Conservation (phyloP, 2,113 vertebrate genomes). For the Pangasianodon hypophthalmus region DNA sequence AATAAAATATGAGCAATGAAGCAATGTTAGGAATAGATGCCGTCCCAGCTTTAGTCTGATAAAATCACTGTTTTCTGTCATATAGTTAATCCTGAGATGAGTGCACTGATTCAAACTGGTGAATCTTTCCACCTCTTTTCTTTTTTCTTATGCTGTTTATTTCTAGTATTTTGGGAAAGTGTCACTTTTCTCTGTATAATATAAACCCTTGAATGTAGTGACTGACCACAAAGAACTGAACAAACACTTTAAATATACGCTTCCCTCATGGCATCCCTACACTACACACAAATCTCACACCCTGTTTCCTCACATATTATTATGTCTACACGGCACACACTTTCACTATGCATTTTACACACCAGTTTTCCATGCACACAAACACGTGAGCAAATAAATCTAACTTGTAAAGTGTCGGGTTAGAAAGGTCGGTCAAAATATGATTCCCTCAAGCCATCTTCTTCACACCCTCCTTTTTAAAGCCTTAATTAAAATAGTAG, state of each 20-base stretch:
- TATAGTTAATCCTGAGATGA: background rate
- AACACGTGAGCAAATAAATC: slow-evolving; percentile 32
- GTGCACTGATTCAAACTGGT: background rate
- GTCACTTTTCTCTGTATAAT: slow-evolving; percentile 10
- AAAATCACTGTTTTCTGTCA: too few species aligned
- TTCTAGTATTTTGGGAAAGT: slow-evolving; percentile 9
- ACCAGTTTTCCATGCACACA: background rate
- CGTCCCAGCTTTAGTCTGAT: background rate
- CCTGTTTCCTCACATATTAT: background rate
- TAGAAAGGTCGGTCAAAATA: slow-evolving; percentile 25
- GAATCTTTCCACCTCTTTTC: background rate
- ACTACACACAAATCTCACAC: background rate
- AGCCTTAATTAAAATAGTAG: slow-evolving; percentile 19
- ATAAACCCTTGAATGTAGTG: background rate
- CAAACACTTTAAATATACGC: slow-evolving; percentile 28
- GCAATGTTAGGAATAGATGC: background rate
- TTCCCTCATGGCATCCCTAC: background rate
- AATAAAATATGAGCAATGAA: background rate
- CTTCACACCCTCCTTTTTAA: background rate
- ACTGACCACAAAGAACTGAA: background rate
- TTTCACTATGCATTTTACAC: background rate
- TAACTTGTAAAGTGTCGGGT: slow-evolving; percentile 27
- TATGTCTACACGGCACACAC: slow-evolving; percentile 13
- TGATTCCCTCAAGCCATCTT: background rate
- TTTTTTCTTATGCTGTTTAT: background rate